Evolutionary conservation across 2,113 vertebrate species (phyloP).

Genomic region (Dipodomys stephensi): DNA sequence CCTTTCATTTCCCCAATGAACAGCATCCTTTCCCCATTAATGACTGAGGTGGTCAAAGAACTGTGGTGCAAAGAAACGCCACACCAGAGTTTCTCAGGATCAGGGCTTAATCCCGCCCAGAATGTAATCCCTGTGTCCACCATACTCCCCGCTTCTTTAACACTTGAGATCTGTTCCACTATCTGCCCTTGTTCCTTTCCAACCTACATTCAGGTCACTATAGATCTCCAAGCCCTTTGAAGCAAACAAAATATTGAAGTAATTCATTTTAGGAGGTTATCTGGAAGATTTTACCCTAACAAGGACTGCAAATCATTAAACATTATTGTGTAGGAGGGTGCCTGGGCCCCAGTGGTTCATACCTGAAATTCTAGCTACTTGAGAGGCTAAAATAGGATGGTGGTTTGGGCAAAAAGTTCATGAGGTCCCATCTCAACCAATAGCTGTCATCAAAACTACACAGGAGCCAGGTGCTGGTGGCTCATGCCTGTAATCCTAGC

Average conservation of each 20-base stretch:
- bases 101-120: background rate
- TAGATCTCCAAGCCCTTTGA: background rate
- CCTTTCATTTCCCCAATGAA: background rate
- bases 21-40: background rate
- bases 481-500: too few relatives aligned
- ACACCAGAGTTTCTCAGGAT: background rate
- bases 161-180: background rate
- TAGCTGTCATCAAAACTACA: too few relatives aligned
- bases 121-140: accelerated
- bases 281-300: background rate
- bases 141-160: background rate
- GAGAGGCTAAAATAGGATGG: too few relatives aligned
- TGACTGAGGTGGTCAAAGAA: background rate
- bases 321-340: too few relatives aligned
- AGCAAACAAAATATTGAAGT: conserved; percentile 12
- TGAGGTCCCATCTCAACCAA: too few relatives aligned
- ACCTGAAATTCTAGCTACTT: too few relatives aligned
- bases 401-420: too few relatives aligned
- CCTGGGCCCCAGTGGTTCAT: too few relatives aligned
- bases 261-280: background rate
- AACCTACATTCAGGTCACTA: background rate
- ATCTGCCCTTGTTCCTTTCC: background rate
- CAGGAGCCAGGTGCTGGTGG: too few relatives aligned
- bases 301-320: background rate
- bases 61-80: accelerated